These are phyloP conservation scores for Echeneis naucrates DNA, from an alignment of 2,797 vertebrate species.

Conservation along the genomic window DNA sequence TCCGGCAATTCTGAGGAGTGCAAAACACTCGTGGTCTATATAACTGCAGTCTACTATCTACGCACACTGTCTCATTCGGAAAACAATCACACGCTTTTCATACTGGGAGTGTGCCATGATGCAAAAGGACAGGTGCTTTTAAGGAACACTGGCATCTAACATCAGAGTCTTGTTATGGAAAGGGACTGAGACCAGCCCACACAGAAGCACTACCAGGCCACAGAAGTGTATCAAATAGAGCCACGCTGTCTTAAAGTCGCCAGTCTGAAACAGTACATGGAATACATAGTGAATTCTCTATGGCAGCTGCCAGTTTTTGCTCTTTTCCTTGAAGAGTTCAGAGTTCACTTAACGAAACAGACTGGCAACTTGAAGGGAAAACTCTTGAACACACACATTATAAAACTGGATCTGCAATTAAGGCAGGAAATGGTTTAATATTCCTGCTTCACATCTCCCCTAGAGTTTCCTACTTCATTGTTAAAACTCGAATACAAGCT, in stretches of 20 bases:
- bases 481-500: not conserved
- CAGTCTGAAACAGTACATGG: not conserved
- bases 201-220: conserved; percentile 20
- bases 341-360: not conserved
- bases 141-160: conserved; percentile 63
- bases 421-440: not conserved
- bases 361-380: not conserved
- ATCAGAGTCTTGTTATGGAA: conserved; percentile 72
- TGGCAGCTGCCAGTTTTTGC: not conserved
- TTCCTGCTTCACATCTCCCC: not conserved
- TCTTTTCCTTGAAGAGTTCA: conserved; percentile 4
- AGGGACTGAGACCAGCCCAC: conserved; percentile 44
- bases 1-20: conserved; percentile 29
- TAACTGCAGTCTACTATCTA: conserved; percentile 52
- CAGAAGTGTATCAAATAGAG: conserved; percentile 61
- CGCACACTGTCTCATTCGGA: conserved; percentile 65
- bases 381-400: not conserved
- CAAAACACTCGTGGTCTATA: conserved; percentile 44
- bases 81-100: conserved; percentile 80
- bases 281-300: not conserved
- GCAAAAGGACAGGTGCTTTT: conserved; percentile 70
- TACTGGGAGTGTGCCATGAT: conserved; percentile 71
- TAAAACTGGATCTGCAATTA: not conserved
- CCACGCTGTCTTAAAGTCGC: not conserved
- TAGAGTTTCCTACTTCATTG: not conserved